Evolutionary conservation across 2,113 vertebrate genomes (phyloP).

Genomic region (Nannobrachium achirus): DNA sequence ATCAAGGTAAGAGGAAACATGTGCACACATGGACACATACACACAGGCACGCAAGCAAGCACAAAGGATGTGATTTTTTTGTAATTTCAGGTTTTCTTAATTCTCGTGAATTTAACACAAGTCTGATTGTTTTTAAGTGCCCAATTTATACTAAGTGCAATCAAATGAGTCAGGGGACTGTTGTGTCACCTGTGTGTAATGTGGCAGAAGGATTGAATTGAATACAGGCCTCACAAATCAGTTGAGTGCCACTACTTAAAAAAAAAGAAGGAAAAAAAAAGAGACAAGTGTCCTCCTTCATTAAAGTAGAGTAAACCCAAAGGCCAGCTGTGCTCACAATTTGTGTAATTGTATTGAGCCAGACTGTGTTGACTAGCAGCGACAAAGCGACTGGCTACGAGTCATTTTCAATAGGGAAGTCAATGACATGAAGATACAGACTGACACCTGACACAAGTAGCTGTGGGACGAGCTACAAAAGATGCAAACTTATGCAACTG

Average conservation of each 20-base stretch:
- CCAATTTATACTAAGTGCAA: no score
- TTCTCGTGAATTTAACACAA: no score
- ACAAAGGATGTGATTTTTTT: constrained; percentile 12
- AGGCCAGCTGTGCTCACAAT: not conserved
- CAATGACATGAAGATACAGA: no score
- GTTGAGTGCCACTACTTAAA: constrained; percentile 16
- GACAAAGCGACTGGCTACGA: no score
- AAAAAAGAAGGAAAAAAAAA: no score
- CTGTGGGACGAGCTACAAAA: no score
- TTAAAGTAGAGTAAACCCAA: not conserved
- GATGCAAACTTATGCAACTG: no score
- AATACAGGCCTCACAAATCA: constrained; percentile 20
- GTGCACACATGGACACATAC: not conserved
- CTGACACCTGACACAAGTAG: no score
- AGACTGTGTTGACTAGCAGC: not conserved
- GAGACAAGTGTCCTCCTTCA: not conserved
- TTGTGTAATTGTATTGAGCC: constrained; percentile 11
- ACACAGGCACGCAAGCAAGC: not conserved
- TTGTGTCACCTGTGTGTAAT: constrained; percentile 10
- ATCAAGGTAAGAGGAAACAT: not conserved
- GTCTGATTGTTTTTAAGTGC: no score
- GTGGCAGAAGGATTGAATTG: not conserved
- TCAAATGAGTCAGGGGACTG: no score
- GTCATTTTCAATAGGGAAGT: no score
- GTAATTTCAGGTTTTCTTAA: no score